Percentiles rank a stretch among this genome's conserved stretches.
Evolutionary conservation across 92 coral and sea anemone genomes (phyloP).

Genomic region (Pocillopora grandis): DNA sequence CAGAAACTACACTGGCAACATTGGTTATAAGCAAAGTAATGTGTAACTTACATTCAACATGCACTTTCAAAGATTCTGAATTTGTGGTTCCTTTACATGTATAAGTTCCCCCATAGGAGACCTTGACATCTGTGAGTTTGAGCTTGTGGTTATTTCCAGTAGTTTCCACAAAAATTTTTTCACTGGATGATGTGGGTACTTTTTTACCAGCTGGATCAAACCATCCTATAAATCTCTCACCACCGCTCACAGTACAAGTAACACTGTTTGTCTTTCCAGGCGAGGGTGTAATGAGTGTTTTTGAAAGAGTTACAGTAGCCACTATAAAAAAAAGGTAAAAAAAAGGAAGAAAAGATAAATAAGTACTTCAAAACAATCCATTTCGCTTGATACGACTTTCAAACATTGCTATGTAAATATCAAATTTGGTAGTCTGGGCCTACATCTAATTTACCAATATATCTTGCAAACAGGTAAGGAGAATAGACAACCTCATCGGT

Average conservation of each 20-base stretch:
- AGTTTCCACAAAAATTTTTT: constrained; percentile 17
- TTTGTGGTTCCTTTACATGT: constrained; percentile 45
- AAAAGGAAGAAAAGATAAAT: neutral
- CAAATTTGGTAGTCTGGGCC: no score
- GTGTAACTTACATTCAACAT: constrained; percentile 49
- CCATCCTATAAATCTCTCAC: constrained; percentile 57
- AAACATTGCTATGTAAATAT: no score
- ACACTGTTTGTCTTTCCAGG: neutral
- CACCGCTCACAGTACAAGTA: constrained; percentile 14
- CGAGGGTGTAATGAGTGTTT: neutral
- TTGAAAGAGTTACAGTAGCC: neutral
- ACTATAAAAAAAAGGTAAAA: neutral
- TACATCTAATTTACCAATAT: no score
- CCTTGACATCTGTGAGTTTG: constrained; percentile 16
- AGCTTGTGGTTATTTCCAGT: constrained; percentile 14
- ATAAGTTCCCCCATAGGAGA: constrained; percentile 42
- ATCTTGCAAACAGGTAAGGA: no score
- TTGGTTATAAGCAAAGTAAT: no score
- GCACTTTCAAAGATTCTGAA: neutral
- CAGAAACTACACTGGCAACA: no score
- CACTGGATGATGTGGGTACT: neutral
- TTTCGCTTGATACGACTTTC: no score
- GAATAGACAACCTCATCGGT: no score
- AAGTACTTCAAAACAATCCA: no score
- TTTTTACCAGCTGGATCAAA: neutral